Evolutionary conservation across 2,888 invertebrate genomes (phyloP).

Genomic region (Liposcelis brunnea): DNA sequence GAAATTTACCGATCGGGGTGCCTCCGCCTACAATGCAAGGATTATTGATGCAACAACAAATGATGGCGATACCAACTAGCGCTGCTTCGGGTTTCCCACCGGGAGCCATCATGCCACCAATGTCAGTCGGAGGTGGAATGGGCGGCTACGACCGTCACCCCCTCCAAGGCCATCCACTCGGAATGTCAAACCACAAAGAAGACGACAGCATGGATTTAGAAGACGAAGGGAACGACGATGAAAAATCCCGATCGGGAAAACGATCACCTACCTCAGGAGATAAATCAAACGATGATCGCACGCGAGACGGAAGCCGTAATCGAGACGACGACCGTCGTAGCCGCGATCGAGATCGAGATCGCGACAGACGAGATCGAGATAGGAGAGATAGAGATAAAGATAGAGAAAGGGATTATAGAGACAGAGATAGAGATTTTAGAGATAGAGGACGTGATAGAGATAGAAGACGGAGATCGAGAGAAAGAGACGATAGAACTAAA

Average conservation of each 20-base stretch:
- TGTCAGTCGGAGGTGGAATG: constrained; percentile 3
- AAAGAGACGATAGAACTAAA: constrained; percentile 14
- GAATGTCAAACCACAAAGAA: constrained; percentile 6
- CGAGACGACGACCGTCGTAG: constrained; percentile 23
- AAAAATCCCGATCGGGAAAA: background rate
- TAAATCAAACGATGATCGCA: constrained; percentile 1
- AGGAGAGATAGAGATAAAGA: constrained; percentile 19
- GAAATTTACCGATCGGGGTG: constrained; percentile 34
- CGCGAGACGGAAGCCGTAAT: constrained; percentile 1
- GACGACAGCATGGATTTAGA: constrained; percentile 13
- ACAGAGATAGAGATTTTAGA: constrained; percentile 18
- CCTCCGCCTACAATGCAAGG: constrained; percentile 38
- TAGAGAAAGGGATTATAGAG: constrained; percentile 21
- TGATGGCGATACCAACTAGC: constrained; percentile 21
- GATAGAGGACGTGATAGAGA: constrained; percentile 10
- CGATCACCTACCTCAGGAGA: constrained; percentile 2
- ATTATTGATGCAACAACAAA: constrained; percentile 26
- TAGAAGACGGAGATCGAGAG: constrained; percentile 18
- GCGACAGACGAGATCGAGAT: constrained; percentile 22
- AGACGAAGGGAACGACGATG: constrained; percentile 10
- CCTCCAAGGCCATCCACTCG: background rate
- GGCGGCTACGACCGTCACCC: constrained; percentile 2
- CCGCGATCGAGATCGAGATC: constrained; percentile 20
- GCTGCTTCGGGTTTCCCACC: constrained; percentile 22
- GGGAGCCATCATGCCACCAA: constrained; percentile 13